Evolutionary conservation across 1,140 invertebrate species (phyloP), one percentile per base, ranked within the genome.

Genomic region (Sarcophaga peregrina): DNA sequence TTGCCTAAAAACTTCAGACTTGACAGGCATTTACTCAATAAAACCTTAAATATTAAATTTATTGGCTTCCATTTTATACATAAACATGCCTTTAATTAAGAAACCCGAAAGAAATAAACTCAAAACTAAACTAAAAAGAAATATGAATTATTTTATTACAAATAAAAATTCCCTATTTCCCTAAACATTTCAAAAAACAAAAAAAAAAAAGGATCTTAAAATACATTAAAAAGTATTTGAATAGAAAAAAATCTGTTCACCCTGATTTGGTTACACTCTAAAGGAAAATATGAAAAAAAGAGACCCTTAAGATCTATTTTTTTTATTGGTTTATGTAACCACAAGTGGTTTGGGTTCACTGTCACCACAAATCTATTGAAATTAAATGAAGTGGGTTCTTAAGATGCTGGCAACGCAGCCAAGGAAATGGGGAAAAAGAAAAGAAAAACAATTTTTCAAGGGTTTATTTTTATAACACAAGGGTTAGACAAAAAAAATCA

Each of bases 201-300:
- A n/a, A n/a, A n/a, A n/a, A n/a, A n/a, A n/a, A n/a, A n/a, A n/a
- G n/a, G n/a, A n/a, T n/a, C n/a, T n/a, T n/a, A n/a, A n/a, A 50
- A 50, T 50, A 50, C 11, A 6, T 50, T 7, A 50, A 50, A 50
- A 50, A 50, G 7, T 50, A 8, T 50, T 11, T 50, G 48, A 50
- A 9, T 52, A 52, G 1, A 37, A 15, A 58, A 58, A 58, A 58
- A 58, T n/a, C 54, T 37, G 52, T 25, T 68, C 62, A 68, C 62
- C 62, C 62, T 25, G 62, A 68, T 68, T 68, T 68, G 17, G 62
- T 68, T 68, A 68, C 62, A 68, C n/a, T 68, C n/a, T 68, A 68
- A 68, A 68, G 17, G 62, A 20, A 7, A 8, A 17, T 17, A 68
- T 25, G 62, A 68, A 58, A 11, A n/a, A 13, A n/a, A 58, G 15